Percentiles rank a stretch among this genome's conserved stretches.
phyloP scores from a whole-genome alignment of 2,797 vertebrate species.

The Danio albolineatus region DNA sequence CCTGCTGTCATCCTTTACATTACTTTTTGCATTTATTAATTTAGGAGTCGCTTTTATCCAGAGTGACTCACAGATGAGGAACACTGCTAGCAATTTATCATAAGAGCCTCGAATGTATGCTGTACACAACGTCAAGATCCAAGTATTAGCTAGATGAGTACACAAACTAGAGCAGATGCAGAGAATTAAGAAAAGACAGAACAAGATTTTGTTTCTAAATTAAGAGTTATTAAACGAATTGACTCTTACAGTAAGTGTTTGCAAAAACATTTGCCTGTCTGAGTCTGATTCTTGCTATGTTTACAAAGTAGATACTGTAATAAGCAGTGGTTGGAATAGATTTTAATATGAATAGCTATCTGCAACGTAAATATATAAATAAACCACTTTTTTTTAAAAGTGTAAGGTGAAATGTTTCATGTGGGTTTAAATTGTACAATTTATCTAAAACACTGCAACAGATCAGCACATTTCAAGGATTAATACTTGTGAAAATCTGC shows the following conservation, averaged over 20 bases:
- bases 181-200: background rate
- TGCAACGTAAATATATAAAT: background rate
- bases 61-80: background rate
- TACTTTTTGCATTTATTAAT: slow-evolving; percentile 12
- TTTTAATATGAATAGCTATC: background rate
- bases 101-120: background rate
- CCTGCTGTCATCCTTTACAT: background rate
- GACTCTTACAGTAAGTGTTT: too few species aligned
- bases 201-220: background rate
- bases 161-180: background rate
- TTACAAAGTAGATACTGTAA: background rate
- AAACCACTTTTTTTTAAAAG: background rate
- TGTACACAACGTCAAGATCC: background rate
- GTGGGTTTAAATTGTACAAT: too few species aligned
- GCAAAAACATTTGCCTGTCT: background rate
- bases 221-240: background rate
- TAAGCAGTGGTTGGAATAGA: background rate
- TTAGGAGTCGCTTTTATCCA: background rate
- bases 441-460: background rate
- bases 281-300: background rate
- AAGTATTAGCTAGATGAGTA: slow-evolving; percentile 11
- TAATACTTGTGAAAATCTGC: background rate
- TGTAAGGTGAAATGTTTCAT: background rate
- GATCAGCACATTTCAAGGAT: background rate
- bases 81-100: background rate